Evolutionary conservation across 2,888 invertebrate genomes (phyloP).

Genomic region (Pyrochroa serraticornis): DNA sequence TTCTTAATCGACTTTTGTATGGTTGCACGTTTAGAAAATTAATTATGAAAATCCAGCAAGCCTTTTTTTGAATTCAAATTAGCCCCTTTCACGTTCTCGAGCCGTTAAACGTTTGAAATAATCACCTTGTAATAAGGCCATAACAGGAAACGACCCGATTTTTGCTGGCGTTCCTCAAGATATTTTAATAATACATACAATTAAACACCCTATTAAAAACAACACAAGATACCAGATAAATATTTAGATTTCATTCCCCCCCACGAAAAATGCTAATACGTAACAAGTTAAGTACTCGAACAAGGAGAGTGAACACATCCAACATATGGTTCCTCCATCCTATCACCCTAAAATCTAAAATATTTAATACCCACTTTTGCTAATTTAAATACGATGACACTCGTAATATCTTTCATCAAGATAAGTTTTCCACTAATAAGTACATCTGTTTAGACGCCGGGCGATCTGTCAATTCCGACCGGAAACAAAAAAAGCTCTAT

Average conservation of each 20-base stretch:
- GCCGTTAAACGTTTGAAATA: constrained; percentile 38
- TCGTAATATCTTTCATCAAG: constrained; percentile 43
- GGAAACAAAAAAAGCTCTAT: constrained; percentile 38
- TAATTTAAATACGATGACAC: constrained; percentile 51
- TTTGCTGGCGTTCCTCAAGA: constrained; percentile 40
- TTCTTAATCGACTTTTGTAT: too few species aligned
- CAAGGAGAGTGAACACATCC: constrained; percentile 25
- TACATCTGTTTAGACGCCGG: constrained; percentile 47
- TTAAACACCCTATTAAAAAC: constrained; percentile 53
- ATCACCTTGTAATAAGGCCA: constrained; percentile 42
- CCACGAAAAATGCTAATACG: constrained; percentile 36
- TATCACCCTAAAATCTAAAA: constrained; percentile 32
- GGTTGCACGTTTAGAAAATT: too few species aligned
- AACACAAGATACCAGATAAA: constrained; percentile 44
- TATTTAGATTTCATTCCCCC: constrained; percentile 43
- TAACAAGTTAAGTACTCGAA: constrained; percentile 24
- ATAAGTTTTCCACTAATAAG: constrained; percentile 46
- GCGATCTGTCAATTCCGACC: constrained; percentile 45
- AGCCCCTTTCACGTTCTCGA: neutral
- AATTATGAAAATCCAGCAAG: too few species aligned
- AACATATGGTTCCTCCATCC: constrained; percentile 30
- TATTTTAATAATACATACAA: constrained; percentile 52
- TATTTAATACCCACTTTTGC: constrained; percentile 43
- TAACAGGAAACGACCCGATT: constrained; percentile 50
- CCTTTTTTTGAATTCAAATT: too few species aligned